Evolutionary conservation across 2,113 vertebrate genomes (phyloP).

Genomic region (Rhinoptilus africanus): DNA sequence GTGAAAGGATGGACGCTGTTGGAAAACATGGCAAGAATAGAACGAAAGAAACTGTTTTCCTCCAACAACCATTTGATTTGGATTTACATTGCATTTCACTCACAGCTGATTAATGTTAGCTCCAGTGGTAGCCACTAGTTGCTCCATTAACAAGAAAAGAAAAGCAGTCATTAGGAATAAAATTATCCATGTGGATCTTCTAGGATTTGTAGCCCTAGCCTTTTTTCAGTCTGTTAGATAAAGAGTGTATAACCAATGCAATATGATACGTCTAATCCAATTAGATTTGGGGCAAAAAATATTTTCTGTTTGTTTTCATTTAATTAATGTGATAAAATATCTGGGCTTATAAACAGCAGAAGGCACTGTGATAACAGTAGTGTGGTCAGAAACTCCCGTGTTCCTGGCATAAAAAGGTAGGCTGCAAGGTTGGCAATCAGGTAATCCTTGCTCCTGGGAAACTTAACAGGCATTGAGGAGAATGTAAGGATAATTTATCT

Average conservation of each 20-base stretch:
- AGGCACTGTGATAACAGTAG: not conserved
- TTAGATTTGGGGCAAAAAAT: not conserved
- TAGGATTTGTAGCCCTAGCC: not conserved
- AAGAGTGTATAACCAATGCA: not conserved
- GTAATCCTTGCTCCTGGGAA: not conserved
- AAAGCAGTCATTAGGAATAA: not conserved
- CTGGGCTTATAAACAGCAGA: not conserved
- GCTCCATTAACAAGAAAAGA: not conserved
- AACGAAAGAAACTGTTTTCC: not conserved
- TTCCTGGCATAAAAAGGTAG: not conserved
- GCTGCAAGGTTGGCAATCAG: not conserved
- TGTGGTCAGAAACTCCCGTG: not conserved
- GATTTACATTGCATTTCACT: not conserved
- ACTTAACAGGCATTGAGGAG: not conserved
- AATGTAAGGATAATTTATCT: not conserved
- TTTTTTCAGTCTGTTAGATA: not conserved
- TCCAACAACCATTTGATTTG: not conserved
- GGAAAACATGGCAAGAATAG: not conserved
- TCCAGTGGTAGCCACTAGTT: not conserved
- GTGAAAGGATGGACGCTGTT: not conserved
- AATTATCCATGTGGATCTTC: not conserved
- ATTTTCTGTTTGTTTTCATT: not conserved
- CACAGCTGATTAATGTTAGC: not conserved
- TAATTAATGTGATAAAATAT: not conserved
- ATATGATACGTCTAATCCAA: not conserved